A percentile compares a stretch with the other conserved stretches of the same genome.
These are phyloP conservation scores for Vandiemenella viatica DNA, from an alignment of 2,888 invertebrate species.

Conservation along the genomic window DNA sequence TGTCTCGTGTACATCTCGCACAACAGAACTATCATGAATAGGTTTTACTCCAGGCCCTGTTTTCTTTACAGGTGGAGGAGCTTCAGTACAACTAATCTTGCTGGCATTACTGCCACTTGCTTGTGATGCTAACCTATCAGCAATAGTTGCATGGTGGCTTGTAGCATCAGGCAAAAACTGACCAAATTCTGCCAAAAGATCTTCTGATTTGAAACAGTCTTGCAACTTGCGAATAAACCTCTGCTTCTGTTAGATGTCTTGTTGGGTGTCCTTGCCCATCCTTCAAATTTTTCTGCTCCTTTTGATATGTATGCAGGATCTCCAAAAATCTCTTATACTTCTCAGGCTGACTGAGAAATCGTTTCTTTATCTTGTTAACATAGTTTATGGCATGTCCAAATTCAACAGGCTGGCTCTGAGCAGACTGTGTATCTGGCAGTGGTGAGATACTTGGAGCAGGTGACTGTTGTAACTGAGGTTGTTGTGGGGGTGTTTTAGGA, in stretches of 20 bases:
- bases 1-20: not conserved
- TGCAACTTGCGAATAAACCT: conserved; percentile 84
- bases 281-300: conserved; percentile 84
- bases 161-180: conserved; percentile 96
- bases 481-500: conserved; percentile 19
- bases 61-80: not conserved
- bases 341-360: conserved; percentile 93
- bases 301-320: conserved; percentile 96
- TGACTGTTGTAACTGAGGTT: conserved; percentile 14
- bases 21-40: not conserved
- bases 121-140: not conserved
- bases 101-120: conserved; percentile 1
- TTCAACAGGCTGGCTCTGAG: conserved; percentile 82
- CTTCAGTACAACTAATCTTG: not conserved
- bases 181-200: conserved; percentile 88
- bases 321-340: conserved; percentile 96
- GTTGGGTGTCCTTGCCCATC: conserved; percentile 41
- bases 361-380: conserved; percentile 98
- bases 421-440: conserved; percentile 21
- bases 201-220: conserved; percentile 92
- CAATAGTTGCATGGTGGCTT: conserved; percentile 31
- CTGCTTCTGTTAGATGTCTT: conserved; percentile 84
- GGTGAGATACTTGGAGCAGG: not conserved
- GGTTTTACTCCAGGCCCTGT: not conserved
- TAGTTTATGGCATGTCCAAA: conserved; percentile 99